These are phyloP conservation scores for Temnothorax nylanderi DNA, from an alignment of 1,140 invertebrate species.

Conservation along the genomic window DNA sequence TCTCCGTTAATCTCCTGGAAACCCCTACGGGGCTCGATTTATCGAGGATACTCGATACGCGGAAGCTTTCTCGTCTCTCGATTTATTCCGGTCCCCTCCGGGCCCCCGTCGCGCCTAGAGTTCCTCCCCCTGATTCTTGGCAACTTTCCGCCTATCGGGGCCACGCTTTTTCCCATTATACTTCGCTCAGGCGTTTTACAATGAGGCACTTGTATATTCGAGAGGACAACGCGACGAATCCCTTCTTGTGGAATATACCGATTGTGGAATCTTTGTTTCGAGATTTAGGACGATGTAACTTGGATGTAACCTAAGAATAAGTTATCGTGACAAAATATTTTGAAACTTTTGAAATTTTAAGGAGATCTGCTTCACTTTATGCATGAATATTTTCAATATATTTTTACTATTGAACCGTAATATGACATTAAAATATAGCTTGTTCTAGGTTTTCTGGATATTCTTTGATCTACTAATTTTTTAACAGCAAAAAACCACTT, in stretches of 20 bases:
- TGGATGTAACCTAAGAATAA: conserved; percentile 3
- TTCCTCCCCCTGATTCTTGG: conserved; percentile 11
- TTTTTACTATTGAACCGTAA: background rate
- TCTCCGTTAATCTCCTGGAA: conserved; percentile 79
- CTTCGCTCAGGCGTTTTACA: conserved; percentile 61
- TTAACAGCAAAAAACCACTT: background rate
- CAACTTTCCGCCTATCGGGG: conserved; percentile 33
- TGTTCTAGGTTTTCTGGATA: background rate
- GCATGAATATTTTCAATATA: background rate
- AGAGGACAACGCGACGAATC: conserved; percentile 37
- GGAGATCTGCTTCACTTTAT: background rate
- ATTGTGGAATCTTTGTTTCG: conserved; percentile 19
- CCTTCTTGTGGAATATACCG: background rate
- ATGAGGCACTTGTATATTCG: conserved; percentile 49
- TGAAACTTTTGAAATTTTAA: background rate
- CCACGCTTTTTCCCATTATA: conserved; percentile 57
- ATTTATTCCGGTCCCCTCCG: conserved; percentile 63
- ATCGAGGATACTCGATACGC: conserved; percentile 74
- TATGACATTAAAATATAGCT: background rate
- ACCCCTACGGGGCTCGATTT: conserved; percentile 73
- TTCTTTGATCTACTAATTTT: background rate
- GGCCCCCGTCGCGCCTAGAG: background rate
- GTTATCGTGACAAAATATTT: conserved; percentile 30
- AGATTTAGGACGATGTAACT: conserved; percentile 38
- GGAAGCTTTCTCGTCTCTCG: conserved; percentile 65